Conservation (phyloP, 2,797 vertebrate species). For the Myoxocephalus aenaeus region DNA sequence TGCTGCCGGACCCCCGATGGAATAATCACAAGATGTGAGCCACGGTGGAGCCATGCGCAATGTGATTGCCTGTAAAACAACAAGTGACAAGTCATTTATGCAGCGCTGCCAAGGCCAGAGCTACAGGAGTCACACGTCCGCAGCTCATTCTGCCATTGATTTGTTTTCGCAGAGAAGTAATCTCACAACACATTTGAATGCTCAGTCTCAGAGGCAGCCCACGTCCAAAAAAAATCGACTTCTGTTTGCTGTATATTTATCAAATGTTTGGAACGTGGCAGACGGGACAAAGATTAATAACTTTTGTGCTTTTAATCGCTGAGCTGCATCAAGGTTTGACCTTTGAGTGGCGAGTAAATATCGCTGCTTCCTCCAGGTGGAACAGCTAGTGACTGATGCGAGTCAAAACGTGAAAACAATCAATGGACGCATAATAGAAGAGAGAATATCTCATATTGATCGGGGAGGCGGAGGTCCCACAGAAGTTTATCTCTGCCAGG, state of each 20-base stretch:
- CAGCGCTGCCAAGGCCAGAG: neutral
- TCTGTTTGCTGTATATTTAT: slow-evolving; percentile 47
- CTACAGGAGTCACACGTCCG: neutral
- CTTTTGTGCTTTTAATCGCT: slow-evolving; percentile 24
- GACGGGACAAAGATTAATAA: slow-evolving; percentile 49
- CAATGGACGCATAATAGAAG: neutral
- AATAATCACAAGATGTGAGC: neutral
- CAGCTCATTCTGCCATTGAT: slow-evolving; percentile 36
- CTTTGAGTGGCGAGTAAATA: slow-evolving; percentile 47
- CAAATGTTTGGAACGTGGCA: slow-evolving; percentile 33
- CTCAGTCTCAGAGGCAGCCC: slow-evolving; percentile 4
- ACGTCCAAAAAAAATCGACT: slow-evolving; percentile 25
- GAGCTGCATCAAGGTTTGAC: slow-evolving; percentile 42
- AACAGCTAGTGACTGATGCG: neutral
- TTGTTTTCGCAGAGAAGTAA: slow-evolving; percentile 48
- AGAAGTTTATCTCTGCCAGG: neutral
- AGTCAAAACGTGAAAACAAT: neutral
- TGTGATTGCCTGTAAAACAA: slow-evolving; percentile 10
- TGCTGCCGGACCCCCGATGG: slow-evolving; percentile 6
- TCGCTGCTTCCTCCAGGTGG: neutral
- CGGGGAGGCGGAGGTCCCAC: neutral
- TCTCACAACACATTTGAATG: slow-evolving; percentile 40
- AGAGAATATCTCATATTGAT: neutral
- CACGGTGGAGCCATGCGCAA: neutral
- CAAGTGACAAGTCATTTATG: slow-evolving; percentile 19